Base-by-base conservation (phyloP, 2,888 invertebrate species). In the Chloroclysta siterata region DNA sequence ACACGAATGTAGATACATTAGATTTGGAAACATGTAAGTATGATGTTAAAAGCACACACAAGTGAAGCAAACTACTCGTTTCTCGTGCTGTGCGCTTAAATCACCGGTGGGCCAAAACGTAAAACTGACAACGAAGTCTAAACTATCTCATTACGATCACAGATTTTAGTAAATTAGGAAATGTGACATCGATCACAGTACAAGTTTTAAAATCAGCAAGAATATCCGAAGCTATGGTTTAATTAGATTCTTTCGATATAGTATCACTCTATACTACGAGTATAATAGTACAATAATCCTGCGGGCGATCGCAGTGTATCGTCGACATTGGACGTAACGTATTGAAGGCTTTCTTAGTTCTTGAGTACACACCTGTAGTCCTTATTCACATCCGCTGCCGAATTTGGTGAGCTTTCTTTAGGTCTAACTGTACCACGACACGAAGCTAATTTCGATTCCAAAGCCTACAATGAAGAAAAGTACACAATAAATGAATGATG, bases 381-480 rank as follows among this genome's bases (percentile, higher is more conserved):
- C 90, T 93, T 93, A 91, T 81, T 92, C 75, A 92, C 93, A 72
- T 93, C 93, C 72, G 92, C 80, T 75, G 84, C 83, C 67, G 90
- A 81, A 82, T 93, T 93, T 81, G 93, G 89, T 77, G 93, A 89
- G 78, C 89, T 92, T 80, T 93, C 93, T 87, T 91, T 92, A 88
- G 93, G 93, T 90, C 90, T 93, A 90, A 93, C 90, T 63, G 93
- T 87, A 89, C 92, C 92, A 76, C 94, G 93, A 93, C 94, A 95
- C 81, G 95, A 94, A 74, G 95, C 94, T 89, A 95, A 93, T 85
- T 95, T 95, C 83, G 94, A 94, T 93, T 95, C 95, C 93, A 95
- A 93, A 81, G 95, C 95, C 95, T 95, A 93, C 84, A 94, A 93
- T 88, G 89, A 89, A 89, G 88, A 92, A 90, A 90, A 92, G 83